Evolutionary conservation across 2,797 vertebrate species (phyloP), one percentile per base, ranked within the genome.

Genomic region (Coilia nasus): DNA sequence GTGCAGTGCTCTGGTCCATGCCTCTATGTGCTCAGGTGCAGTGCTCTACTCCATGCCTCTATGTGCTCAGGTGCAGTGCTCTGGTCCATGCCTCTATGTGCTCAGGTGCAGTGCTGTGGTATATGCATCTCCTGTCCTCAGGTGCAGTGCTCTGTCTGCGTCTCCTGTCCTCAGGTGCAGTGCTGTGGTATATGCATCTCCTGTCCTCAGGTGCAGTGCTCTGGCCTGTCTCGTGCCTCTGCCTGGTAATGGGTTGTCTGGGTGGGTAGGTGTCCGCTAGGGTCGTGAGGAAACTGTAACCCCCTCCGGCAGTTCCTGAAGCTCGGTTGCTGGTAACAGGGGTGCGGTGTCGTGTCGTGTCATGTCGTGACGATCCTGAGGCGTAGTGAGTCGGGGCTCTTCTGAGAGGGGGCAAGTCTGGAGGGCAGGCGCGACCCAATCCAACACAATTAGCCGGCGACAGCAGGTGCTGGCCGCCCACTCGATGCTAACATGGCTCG

Each of bases 361-460:
- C 2, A 5, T 41, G 35, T 41, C 35, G 35, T 41, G 35, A 41
- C 35, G 35, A 41, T 41, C 2, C 35, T 41, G 35, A 5, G 2
- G 35, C 35, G 5, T 41, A 5, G 35, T 41, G 35, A 41, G 35
- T 41, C 35, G 35, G 35, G 35, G 35, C 35, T 5, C 35, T 41
- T 59, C 2, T 59, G 60, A 25, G 60, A 23, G 60, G 21, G 60
- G 60, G 7, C 11, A 25, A 71, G 64, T 71, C 25, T 17, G 14
- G 64, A 35, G 64, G 94, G 95, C 95, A 95, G 92, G 96, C 96
- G 93, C 86, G 86, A 93, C 93, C 92, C 94, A 89, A 90, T 93
- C 93, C 93, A 95, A 95, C 93, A 93, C 96, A 96, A 97, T 98
- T 97, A 98, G 94, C 95, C 81, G 81, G 94, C 92, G 95, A 96